Evolutionary conservation across 2,797 vertebrate species (phyloP).

Genomic region (Myotis findleyi): DNA sequence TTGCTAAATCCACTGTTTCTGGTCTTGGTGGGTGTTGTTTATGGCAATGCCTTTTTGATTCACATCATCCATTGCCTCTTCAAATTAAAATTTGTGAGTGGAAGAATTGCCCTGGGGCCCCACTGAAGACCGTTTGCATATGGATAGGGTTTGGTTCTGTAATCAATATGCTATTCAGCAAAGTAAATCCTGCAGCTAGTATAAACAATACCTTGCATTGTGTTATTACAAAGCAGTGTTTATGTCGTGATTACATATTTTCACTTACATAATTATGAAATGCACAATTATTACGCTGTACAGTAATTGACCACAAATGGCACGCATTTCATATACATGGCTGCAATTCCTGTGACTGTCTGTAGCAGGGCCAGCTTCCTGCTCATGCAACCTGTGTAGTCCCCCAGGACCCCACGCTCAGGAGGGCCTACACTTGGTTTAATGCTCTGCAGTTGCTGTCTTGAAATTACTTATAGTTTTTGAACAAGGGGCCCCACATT

Average conservation of each 20-base stretch:
- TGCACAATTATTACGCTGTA: background rate
- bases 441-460: background rate
- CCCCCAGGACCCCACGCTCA: background rate
- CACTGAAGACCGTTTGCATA: background rate
- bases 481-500: background rate
- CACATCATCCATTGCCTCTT: background rate
- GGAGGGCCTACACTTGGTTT: background rate
- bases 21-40: background rate
- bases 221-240: conserved; percentile 43
- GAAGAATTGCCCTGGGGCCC: background rate
- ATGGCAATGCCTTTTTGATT: conserved; percentile 3
- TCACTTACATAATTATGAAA: conserved; percentile 56
- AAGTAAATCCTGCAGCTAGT: background rate
- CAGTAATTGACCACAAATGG: conserved; percentile 21
- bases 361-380: background rate
- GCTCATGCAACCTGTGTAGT: background rate
- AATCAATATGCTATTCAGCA: background rate
- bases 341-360: background rate
- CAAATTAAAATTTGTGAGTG: conserved; percentile 27
- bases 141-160: background rate
- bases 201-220: conserved; percentile 56
- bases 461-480: conserved; percentile 39
- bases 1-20: background rate
- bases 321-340: background rate
- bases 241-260: conserved; percentile 62